These are phyloP conservation scores for Buteo buteo DNA, from an alignment of 2,113 vertebrate species.

Conservation along the genomic window DNA sequence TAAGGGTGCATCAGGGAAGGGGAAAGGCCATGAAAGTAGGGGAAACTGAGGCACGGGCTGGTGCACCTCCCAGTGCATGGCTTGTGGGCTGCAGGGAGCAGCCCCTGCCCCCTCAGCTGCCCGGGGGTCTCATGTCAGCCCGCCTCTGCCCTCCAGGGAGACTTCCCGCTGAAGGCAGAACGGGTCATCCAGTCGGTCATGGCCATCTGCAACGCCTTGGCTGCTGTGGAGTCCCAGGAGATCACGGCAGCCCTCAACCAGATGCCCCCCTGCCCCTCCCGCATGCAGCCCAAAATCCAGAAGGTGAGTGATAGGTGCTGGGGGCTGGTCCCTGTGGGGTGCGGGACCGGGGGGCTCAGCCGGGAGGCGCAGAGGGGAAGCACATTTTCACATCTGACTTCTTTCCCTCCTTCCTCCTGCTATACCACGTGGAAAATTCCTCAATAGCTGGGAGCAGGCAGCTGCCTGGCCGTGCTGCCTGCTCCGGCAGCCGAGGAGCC, in stretches of 20 bases:
- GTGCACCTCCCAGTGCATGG: background rate
- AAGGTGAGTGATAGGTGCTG: conserved; percentile 72
- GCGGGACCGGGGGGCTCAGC: background rate
- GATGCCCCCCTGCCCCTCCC: conserved; percentile 92
- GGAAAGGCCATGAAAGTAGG: background rate
- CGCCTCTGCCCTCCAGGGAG: conserved; percentile 67
- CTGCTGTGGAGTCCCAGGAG: conserved; percentile 88
- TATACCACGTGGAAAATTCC: background rate
- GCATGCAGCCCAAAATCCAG: conserved; percentile 89
- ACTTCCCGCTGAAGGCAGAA: conserved; percentile 84
- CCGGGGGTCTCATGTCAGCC: fast-evolving
- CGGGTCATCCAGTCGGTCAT: conserved; percentile 92
- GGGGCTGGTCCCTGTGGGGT: background rate
- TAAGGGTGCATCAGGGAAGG: background rate
- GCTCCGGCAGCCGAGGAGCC: background rate
- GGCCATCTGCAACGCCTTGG: conserved; percentile 90
- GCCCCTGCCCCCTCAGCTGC: background rate
- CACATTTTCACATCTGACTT: background rate
- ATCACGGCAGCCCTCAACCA: conserved; percentile 89
- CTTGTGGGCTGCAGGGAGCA: background rate
- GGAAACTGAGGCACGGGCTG: background rate
- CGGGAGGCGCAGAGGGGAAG: background rate
- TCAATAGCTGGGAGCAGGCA: background rate
- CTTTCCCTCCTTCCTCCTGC: background rate
- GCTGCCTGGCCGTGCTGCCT: background rate